Evolutionary conservation across 2,113 vertebrate genomes (phyloP), one percentile per base, ranked within the genome.

Genomic region (Misgurnus mizolepis): DNA sequence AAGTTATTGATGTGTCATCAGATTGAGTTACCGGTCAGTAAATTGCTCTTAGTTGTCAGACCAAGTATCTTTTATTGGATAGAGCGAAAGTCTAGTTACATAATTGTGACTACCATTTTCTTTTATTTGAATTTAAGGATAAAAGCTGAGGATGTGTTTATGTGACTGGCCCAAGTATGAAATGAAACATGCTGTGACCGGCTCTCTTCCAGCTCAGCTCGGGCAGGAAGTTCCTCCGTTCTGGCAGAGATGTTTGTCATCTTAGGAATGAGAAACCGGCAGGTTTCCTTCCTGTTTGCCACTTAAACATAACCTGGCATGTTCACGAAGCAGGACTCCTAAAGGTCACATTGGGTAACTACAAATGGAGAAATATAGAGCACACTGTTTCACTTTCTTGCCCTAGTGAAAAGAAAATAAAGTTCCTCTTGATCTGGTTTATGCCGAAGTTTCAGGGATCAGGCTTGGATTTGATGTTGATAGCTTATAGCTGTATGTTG

Each of bases 361-460:
- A 41, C 40, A 61, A 45, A 50, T 68, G 15, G 41, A 34, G 41
- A 3, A 75, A 66, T 22, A 61, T 14, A 12, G 27, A 66, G 6
- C 6, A 66, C 14, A 53, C 43, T 0, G 3, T 53, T 53, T 47
- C 15, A 50, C 45, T 47, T 62, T 55, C 47, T 18, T 14, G 49
- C 15, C 39, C 7, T 34, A 34, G 49, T 47, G 43, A 22, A 72
- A 77, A 68, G 66, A 67, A 85, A 84, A 84, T 82, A 83, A 82
- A 67, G 47, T 53, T 72, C 66, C 60, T n/a, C 34, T 81, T 83
- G 78, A 65, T 84, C 81, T 81, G 72, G 72, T 71, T 49, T 67
- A 58, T 22, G 73, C 4, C 1, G 14, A 39, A 53, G 64, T 43
- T 64, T 43, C 58, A 2, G 12, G 77, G 75, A 74, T 71, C 60